phyloP scores from a whole-genome alignment of 2,797 vertebrate genomes.

The Syndactyla subalaris region DNA sequence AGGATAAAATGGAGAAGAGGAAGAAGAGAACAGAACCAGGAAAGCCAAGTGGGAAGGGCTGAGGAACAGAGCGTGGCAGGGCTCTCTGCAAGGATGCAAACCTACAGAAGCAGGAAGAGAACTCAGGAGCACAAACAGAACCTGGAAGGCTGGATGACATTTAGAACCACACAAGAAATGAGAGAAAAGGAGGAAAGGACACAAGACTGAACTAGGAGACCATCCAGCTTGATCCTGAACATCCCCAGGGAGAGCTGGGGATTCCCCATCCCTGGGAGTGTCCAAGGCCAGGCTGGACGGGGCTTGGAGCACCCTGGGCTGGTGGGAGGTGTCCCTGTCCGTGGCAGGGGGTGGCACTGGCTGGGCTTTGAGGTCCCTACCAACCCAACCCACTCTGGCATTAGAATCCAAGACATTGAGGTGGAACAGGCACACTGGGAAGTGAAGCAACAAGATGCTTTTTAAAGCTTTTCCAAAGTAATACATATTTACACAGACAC shows the following conservation, averaged over 20 bases:
- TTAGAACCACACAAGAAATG: background rate
- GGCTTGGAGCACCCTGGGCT: background rate
- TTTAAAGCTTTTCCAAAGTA: background rate
- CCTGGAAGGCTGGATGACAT: background rate
- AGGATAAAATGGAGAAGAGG: constrained; percentile 25
- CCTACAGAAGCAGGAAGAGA: background rate
- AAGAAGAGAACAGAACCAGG: background rate
- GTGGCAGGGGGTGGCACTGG: background rate
- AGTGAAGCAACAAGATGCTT: background rate
- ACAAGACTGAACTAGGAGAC: background rate
- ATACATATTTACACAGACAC: background rate
- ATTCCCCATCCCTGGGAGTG: background rate
- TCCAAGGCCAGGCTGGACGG: accelerated
- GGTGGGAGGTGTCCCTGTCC: background rate
- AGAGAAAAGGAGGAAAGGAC: background rate
- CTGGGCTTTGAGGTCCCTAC: background rate
- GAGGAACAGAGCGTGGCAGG: background rate
- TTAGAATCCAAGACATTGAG: background rate
- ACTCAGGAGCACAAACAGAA: background rate
- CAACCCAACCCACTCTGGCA: no score
- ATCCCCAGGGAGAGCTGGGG: background rate
- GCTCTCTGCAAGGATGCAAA: background rate
- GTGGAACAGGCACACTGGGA: background rate
- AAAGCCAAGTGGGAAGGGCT: background rate
- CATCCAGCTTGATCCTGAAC: background rate